Percentiles rank a stretch among this genome's conserved stretches.
phyloP scores from a whole-genome alignment of 1,140 invertebrate genomes.

The Hydropsyche tenuis region DNA sequence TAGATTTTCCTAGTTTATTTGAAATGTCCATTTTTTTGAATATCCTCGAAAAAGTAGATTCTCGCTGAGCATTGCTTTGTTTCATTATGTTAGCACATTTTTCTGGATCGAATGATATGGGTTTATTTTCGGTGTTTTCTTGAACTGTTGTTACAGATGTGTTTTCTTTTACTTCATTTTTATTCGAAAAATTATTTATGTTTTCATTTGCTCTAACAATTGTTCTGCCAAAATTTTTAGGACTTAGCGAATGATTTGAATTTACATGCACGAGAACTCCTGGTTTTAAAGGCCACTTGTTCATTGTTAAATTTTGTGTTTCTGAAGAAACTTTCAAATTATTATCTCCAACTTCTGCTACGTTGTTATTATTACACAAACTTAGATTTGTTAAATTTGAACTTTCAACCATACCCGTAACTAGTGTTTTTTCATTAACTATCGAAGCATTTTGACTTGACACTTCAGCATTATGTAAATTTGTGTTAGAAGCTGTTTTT shows the following conservation, averaged over 20 bases:
- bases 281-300: constrained; percentile 86
- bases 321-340: constrained; percentile 53
- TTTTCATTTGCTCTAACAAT: constrained; percentile 49
- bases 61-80: constrained; percentile 24
- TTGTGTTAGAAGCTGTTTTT: constrained; percentile 32
- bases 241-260: constrained; percentile 61
- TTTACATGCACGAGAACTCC: constrained; percentile 88
- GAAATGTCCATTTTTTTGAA: constrained; percentile 55
- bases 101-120: constrained; percentile 52
- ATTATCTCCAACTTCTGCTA: constrained; percentile 39
- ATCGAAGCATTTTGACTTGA: constrained; percentile 22
- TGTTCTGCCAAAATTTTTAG: constrained; percentile 60
- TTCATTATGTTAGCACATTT: constrained; percentile 49
- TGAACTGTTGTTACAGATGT: background rate
- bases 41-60: constrained; percentile 47
- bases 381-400: constrained; percentile 52
- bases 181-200: constrained; percentile 45
- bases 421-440: constrained; percentile 43
- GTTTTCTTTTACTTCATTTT: constrained; percentile 41
- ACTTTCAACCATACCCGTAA: constrained; percentile 21
- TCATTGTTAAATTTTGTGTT: constrained; percentile 64
- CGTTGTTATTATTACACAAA: constrained; percentile 54
- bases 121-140: background rate
- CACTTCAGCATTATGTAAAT: constrained; percentile 46
- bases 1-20: constrained; percentile 51